Conservation (phyloP, 2,888 invertebrate genomes). For the Pristionchus entomophagus region DNA sequence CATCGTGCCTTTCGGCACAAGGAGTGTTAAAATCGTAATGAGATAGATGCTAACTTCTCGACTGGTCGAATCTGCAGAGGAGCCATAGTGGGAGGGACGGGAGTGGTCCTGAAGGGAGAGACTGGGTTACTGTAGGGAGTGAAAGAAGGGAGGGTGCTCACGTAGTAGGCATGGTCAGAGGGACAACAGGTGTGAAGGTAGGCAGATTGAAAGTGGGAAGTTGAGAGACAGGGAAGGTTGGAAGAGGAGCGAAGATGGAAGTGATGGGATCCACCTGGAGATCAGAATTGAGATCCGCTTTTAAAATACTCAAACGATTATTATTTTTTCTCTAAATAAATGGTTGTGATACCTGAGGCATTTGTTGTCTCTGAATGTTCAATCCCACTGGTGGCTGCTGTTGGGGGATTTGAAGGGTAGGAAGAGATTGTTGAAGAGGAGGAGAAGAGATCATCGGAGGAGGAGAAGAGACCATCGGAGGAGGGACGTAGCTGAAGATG, state of each 20-base stretch:
- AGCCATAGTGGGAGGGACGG: background rate
- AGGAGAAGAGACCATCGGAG: conserved; percentile 6
- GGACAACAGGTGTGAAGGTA: too few relatives aligned
- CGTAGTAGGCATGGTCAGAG: background rate
- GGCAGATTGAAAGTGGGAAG: too few relatives aligned
- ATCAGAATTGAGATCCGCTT: too few relatives aligned
- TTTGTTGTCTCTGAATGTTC: background rate
- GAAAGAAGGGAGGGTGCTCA: background rate
- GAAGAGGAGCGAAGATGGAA: conserved; percentile 24
- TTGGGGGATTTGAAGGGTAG: background rate
- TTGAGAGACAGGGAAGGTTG: background rate
- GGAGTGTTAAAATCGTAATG: background rate
- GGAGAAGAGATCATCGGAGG: background rate
- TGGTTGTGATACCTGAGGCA: background rate
- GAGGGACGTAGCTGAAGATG: conserved; percentile 35
- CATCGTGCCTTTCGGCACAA: background rate
- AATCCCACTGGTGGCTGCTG: background rate
- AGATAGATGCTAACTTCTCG: background rate
- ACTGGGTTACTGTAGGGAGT: background rate
- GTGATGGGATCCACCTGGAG: background rate
- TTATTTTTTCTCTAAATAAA: background rate
- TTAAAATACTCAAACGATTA: too few relatives aligned
- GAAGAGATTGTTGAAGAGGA: conserved; percentile 23
- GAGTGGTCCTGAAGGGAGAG: background rate
- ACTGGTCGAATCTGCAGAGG: conserved; percentile 9